Conservation (phyloP, 2,113 vertebrate genomes). For the Pantherophis guttatus region DNA sequence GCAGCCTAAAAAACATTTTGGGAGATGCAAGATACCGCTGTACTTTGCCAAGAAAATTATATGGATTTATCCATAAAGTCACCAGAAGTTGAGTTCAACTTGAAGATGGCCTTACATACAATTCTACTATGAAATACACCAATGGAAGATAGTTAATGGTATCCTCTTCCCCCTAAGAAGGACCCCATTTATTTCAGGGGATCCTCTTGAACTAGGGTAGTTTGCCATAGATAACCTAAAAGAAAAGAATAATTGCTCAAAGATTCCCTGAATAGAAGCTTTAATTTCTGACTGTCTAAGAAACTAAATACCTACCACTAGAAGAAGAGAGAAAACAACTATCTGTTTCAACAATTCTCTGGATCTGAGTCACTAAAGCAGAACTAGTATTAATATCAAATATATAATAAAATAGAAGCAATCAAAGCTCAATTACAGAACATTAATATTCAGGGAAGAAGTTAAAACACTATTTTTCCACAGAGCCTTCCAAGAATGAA, state of each 20-base stretch:
- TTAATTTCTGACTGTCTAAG: background rate
- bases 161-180: background rate
- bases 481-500: background rate
- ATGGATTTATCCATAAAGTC: background rate
- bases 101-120: background rate
- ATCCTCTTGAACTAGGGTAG: background rate
- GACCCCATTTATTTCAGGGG: background rate
- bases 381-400: background rate
- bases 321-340: background rate
- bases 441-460: background rate
- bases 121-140: background rate
- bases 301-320: background rate
- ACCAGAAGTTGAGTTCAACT: background rate
- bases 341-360: background rate
- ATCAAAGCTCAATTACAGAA: background rate
- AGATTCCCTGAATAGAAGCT: background rate
- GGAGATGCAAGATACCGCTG: background rate
- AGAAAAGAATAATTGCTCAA: background rate
- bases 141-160: background rate
- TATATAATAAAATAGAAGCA: background rate
- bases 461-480: background rate
- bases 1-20: background rate
- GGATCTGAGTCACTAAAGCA: background rate
- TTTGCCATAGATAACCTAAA: background rate
- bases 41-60: background rate